Evolutionary conservation across 2,113 vertebrate species (phyloP).

Genomic region (Coreoperca whiteheadi): DNA sequence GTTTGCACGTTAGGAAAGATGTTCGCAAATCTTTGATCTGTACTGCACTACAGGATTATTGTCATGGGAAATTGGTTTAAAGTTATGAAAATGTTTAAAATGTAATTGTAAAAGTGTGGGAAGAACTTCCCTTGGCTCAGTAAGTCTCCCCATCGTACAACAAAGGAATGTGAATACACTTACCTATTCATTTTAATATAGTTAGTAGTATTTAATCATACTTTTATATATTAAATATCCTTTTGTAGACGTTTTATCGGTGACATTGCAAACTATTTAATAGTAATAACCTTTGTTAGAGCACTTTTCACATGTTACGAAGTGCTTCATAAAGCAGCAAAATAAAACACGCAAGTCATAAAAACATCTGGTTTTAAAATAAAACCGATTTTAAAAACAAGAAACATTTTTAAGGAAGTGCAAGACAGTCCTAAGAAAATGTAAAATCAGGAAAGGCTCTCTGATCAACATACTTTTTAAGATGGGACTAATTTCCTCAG

Average conservation of each 20-base stretch:
- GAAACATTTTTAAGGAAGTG: too few relatives aligned
- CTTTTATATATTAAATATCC: neutral
- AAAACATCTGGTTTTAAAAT: too few relatives aligned
- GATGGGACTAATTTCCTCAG: too few relatives aligned
- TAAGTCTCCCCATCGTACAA: neutral
- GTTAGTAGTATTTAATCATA: neutral
- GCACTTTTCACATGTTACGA: too few relatives aligned
- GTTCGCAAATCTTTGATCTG: slow-evolving; percentile 9
- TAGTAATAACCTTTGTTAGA: too few relatives aligned
- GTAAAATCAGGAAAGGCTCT: too few relatives aligned
- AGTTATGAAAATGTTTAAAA: slow-evolving; percentile 38
- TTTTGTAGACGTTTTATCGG: neutral
- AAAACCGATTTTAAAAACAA: too few relatives aligned
- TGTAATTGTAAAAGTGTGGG: slow-evolving; percentile 24
- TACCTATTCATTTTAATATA: neutral
- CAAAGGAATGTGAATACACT: neutral
- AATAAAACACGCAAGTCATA: too few relatives aligned
- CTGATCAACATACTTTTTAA: too few relatives aligned
- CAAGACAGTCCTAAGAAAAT: too few relatives aligned
- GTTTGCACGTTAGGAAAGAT: neutral
- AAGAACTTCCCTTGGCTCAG: neutral
- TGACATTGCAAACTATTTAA: neutral
- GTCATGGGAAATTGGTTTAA: slow-evolving; percentile 12
- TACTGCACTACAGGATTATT: neutral
- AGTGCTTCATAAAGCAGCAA: too few relatives aligned